Conservation (phyloP, 2,113 vertebrate species). For the Indri indri region DNA sequence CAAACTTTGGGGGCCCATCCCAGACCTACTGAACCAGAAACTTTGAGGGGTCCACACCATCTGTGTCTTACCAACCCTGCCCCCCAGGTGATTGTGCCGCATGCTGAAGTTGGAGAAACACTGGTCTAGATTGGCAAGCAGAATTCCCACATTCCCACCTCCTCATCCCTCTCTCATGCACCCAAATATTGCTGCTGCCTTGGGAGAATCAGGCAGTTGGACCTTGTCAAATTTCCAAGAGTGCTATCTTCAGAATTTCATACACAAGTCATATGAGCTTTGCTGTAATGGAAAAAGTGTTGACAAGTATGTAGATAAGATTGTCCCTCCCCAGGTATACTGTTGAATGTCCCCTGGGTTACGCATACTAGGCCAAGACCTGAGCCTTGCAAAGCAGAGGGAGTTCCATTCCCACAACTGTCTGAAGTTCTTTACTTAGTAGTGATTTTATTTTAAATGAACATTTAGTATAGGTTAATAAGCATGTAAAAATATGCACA, state of each 20-base stretch:
- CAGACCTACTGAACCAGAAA: background rate
- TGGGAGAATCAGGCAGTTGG: conserved; percentile 69
- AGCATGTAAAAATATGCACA: background rate
- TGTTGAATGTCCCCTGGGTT: background rate
- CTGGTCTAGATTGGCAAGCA: conserved; percentile 81
- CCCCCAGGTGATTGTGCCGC: no score
- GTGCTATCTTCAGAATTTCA: background rate
- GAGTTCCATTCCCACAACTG: background rate
- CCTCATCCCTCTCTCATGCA: conserved; percentile 37
- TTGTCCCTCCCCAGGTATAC: background rate
- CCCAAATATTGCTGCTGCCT: conserved; percentile 74
- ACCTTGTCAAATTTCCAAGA: conserved; percentile 46
- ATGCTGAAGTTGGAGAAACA: background rate
- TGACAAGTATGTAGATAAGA: background rate
- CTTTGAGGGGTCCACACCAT: background rate
- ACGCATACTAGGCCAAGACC: background rate
- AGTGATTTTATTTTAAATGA: conserved; percentile 28
- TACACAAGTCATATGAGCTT: conserved; percentile 9
- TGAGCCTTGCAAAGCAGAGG: background rate
- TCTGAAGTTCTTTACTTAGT: background rate
- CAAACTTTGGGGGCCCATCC: background rate
- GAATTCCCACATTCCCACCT: conserved; percentile 62
- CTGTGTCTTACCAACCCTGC: background rate
- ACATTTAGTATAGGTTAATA: background rate
- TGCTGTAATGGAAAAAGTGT: background rate